A percentile compares a stretch with the other conserved stretches of the same genome.
These are phyloP conservation scores for Copidosoma floridanum DNA, from an alignment of 1,140 invertebrate species.

Conservation along the genomic window DNA sequence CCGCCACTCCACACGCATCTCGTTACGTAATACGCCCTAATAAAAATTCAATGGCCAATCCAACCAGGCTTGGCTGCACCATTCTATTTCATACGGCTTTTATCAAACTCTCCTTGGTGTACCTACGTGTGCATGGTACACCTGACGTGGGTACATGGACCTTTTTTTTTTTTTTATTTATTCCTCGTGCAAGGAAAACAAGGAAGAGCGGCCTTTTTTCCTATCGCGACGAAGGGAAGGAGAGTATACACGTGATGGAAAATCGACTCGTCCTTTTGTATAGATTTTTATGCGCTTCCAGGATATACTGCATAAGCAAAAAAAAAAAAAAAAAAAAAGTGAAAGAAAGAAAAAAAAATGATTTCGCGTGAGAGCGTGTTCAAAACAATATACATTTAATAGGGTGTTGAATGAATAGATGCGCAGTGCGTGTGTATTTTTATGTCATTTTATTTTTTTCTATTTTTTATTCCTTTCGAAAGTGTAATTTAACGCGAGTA, in stretches of 20 bases:
- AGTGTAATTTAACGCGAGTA: background rate
- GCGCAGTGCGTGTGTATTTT: too few relatives aligned
- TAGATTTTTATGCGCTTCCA: slow-evolving; percentile 9
- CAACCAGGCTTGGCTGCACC: background rate
- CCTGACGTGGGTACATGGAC: too few relatives aligned
- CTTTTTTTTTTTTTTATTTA: too few relatives aligned
- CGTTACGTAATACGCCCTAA: background rate
- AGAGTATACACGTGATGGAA: too few relatives aligned
- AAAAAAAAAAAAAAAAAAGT: background rate
- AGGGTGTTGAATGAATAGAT: too few relatives aligned
- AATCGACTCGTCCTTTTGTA: background rate
- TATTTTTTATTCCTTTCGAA: too few relatives aligned
- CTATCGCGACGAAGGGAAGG: too few relatives aligned
- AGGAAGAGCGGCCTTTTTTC: background rate
- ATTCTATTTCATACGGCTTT: slow-evolving; percentile 22
- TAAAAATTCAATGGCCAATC: background rate
- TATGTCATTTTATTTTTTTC: too few relatives aligned
- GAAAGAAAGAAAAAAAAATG: background rate
- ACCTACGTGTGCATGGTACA: too few relatives aligned
- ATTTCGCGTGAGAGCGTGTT: too few relatives aligned
- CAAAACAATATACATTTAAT: too few relatives aligned
- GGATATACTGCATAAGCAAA: background rate
- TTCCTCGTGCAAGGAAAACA: background rate
- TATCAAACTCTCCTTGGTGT: too few relatives aligned
- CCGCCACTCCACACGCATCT: background rate